Percentiles rank a stretch among this genome's conserved stretches.
Conservation (phyloP, 2,888 invertebrate genomes). For the Drosophila lutescens region DNA sequence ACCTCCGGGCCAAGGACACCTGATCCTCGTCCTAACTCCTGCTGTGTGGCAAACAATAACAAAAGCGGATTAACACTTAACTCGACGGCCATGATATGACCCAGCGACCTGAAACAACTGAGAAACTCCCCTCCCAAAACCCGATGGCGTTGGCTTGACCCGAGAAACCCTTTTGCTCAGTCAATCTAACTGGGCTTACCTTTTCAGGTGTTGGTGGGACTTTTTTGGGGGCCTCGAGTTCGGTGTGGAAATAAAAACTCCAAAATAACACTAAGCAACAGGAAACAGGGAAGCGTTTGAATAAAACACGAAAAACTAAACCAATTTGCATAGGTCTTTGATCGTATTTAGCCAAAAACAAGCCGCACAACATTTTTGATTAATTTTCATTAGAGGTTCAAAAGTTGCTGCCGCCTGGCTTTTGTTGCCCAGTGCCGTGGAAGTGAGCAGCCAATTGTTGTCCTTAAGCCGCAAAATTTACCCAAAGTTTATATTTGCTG, state of each 20-base stretch:
- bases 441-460: constrained; percentile 47
- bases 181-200: constrained; percentile 65
- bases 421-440: constrained; percentile 38
- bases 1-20: constrained; percentile 45
- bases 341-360: constrained; percentile 26
- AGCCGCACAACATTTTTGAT: constrained; percentile 27
- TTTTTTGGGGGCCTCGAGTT: background rate
- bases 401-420: constrained; percentile 18
- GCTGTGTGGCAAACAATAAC: constrained; percentile 59
- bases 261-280: constrained; percentile 58
- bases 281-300: background rate
- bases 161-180: constrained; percentile 69
- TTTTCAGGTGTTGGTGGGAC: constrained; percentile 38
- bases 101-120: constrained; percentile 14
- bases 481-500: constrained; percentile 67
- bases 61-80: constrained; percentile 74
- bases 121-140: background rate
- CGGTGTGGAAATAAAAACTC: constrained; percentile 34
- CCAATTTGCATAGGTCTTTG: constrained; percentile 40
- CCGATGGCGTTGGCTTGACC: constrained; percentile 31
- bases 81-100: constrained; percentile 66
- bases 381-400: constrained; percentile 43
- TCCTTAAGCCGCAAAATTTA: constrained; percentile 73
- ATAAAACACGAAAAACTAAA: constrained; percentile 1
- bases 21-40: constrained; percentile 45